These are phyloP conservation scores for Alsophila aescularia DNA, from an alignment of 2,888 invertebrate genomes.

Conservation along the genomic window DNA sequence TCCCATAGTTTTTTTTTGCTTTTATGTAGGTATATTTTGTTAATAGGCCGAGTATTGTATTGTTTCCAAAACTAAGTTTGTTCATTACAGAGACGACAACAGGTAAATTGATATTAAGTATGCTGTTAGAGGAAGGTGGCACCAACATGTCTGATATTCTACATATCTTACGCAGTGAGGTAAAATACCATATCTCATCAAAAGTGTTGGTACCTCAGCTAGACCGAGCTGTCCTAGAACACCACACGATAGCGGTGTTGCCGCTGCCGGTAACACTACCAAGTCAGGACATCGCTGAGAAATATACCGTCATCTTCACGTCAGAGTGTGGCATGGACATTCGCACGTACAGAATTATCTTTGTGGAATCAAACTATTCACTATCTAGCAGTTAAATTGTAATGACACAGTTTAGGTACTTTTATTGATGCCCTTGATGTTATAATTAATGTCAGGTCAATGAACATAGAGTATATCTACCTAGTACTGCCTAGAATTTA, in stretches of 20 bases:
- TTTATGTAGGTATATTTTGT: no score
- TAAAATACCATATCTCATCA: constrained; percentile 60
- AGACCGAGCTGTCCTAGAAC: constrained; percentile 57
- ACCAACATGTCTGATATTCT: constrained; percentile 66
- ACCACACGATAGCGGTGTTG: constrained; percentile 58
- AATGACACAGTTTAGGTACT: no score
- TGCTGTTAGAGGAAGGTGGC: constrained; percentile 70
- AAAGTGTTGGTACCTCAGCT: constrained; percentile 55
- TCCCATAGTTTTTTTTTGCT: no score
- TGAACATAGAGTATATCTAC: not conserved
- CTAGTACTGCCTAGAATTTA: no score
- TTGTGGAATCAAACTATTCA: constrained; percentile 44
- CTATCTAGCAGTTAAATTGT: not conserved
- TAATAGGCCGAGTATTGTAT: no score
- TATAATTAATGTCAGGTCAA: not conserved
- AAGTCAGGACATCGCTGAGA: constrained; percentile 57
- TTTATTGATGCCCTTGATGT: no score
- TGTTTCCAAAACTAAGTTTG: not conserved
- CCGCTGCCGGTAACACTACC: constrained; percentile 64
- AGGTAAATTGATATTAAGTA: constrained; percentile 66
- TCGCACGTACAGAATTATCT: constrained; percentile 69
- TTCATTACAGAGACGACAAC: constrained; percentile 61
- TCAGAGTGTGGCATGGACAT: constrained; percentile 78
- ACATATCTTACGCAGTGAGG: constrained; percentile 64
- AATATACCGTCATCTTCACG: constrained; percentile 67